Conservation (phyloP, 2,113 vertebrate genomes). For the Pardalotus punctatus region DNA sequence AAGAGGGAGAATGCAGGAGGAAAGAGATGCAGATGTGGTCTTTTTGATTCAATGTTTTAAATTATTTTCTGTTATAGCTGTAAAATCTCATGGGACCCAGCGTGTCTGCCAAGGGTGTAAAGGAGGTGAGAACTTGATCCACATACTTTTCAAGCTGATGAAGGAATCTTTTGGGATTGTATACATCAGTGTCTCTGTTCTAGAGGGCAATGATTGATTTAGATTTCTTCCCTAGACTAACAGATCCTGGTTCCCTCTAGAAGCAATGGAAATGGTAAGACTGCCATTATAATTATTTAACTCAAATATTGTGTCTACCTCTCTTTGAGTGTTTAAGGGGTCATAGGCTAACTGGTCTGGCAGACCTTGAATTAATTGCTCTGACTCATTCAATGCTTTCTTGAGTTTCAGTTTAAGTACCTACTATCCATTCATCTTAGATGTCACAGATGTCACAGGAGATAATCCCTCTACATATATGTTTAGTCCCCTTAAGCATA, state of each 20-base stretch:
- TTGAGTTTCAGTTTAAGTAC: constrained; percentile 47
- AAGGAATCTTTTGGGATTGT: not conserved
- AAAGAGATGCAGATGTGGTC: not conserved
- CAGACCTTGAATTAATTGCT: constrained; percentile 57
- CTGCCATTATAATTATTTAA: constrained; percentile 40
- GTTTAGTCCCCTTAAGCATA: not conserved
- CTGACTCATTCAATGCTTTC: constrained; percentile 49
- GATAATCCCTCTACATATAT: constrained; percentile 13
- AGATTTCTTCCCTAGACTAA: constrained; percentile 21
- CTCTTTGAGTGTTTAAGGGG: constrained; percentile 34
- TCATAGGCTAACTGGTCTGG: constrained; percentile 47
- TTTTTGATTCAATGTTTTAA: not conserved
- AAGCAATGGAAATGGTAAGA: constrained; percentile 26
- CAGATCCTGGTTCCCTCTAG: constrained; percentile 15
- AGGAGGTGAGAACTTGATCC: not conserved
- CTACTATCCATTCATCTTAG: constrained; percentile 41
- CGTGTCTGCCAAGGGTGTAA: not conserved
- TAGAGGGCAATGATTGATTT: constrained; percentile 32
- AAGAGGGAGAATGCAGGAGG: not conserved
- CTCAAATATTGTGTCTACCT: constrained; percentile 31
- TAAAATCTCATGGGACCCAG: not conserved
- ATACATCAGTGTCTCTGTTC: not conserved
- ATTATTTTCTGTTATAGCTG: not conserved
- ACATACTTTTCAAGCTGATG: not conserved
- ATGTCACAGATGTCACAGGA: constrained; percentile 34